Evolutionary conservation across 1,140 invertebrate genomes (phyloP).

Genomic region (Bombus vancouverensis): DNA sequence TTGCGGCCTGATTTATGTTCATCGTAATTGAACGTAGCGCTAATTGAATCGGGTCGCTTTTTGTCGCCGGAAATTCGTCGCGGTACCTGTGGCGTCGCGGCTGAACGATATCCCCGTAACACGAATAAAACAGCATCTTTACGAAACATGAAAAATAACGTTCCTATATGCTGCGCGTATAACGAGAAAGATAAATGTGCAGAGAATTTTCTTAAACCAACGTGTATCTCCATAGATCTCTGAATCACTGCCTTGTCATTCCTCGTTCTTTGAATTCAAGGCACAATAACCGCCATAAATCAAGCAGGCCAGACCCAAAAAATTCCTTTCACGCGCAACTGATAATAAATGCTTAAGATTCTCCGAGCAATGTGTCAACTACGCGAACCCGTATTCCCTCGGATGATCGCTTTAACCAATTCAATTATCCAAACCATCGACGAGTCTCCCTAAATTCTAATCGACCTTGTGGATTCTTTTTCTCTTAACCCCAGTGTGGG

Average conservation of each 20-base stretch:
- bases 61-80: slow-evolving; percentile 40
- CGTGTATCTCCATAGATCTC: neutral
- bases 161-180: neutral
- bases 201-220: neutral
- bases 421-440: neutral
- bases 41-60: slow-evolving; percentile 48
- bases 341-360: neutral
- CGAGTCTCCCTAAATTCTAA: neutral
- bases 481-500: too few relatives aligned
- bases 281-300: neutral
- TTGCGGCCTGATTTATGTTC: slow-evolving; percentile 43
- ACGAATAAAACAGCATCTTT: neutral
- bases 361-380: too few relatives aligned
- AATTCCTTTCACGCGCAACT: neutral
- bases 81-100: neutral
- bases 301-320: neutral
- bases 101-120: neutral
- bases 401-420: neutral
- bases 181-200: neutral
- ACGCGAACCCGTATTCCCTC: slow-evolving; percentile 3
- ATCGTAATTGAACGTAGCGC: slow-evolving; percentile 48
- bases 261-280: neutral
- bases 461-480: neutral
- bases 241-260: neutral
- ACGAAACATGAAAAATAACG: neutral